Evolutionary conservation across 1,140 invertebrate species (phyloP), one percentile per base, ranked within the genome.

Genomic region (Harpegnathos saltator): DNA sequence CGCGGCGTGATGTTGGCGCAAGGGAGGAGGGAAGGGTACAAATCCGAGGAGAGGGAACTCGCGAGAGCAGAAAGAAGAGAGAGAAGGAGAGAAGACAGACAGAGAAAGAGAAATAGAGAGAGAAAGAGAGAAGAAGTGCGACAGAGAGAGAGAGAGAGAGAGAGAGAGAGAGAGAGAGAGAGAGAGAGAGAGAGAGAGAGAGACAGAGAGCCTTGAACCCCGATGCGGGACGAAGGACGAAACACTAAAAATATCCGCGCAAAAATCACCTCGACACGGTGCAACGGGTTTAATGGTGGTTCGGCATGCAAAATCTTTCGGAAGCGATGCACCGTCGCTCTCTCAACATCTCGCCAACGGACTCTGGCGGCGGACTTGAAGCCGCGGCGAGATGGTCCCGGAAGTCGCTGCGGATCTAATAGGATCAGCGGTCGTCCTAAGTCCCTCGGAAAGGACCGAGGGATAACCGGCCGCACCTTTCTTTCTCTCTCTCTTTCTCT

Each of bases 211-310:
- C 91, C 91, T 93, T 93, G 91, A 93, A 92, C 92, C 91, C 88
- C 89, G 89, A 82, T 71, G 84, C 82, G 89, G 78, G 73, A 91
- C 91, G 91, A 93, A 92, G 92, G 92, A 93, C 91, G 89, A 90
- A 86, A 87, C 82, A 91, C 91, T 92, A 92, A 93, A 92, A 93
- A 92, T 92, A 92, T 91, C 90, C 85, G 75, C 65, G 91, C 82
- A 92, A 92, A 92, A 91, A 89, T 91, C 83, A 62, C 85, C 87
- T 86, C 89, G 86, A 90, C 90, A 89, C 87, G 73, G 88, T 88
- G 90, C 89, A 90, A 91, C 85, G 89, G 84, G 86, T 90, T 90
- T 91, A 91, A 92, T 88, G 89, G 87, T 74, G 82, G 85, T 90
- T 89, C 73, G 86, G 86, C 91, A 86, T 90, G 90, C 88, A 88